Conservation (phyloP, 2,113 vertebrate genomes). For the Aramus guarauna region DNA sequence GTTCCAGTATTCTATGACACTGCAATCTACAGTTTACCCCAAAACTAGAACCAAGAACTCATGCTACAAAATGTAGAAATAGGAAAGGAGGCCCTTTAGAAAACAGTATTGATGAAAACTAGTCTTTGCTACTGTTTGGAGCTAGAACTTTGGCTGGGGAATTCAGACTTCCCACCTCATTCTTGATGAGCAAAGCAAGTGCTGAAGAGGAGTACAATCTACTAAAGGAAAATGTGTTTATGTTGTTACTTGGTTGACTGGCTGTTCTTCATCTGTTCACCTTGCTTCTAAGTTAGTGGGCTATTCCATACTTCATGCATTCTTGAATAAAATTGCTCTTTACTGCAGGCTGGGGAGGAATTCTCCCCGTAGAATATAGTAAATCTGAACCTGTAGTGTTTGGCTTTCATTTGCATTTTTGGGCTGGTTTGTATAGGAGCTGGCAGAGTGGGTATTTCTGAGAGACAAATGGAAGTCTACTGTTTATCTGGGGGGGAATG, state of each 20-base stretch:
- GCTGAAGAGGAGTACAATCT: neutral
- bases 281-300: neutral
- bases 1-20: neutral
- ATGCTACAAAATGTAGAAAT: neutral
- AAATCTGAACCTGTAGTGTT: neutral
- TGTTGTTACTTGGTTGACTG: neutral
- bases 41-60: neutral
- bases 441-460: neutral
- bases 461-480: neutral
- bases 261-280: neutral
- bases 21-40: neutral
- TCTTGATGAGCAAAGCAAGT: neutral
- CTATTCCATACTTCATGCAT: neutral
- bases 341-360: neutral
- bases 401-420: neutral
- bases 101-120: neutral
- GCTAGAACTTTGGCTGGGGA: neutral
- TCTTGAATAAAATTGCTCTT: neutral
- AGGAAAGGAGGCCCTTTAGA: neutral
- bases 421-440: neutral
- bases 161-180: neutral
- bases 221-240: neutral
- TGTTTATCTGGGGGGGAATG: neutral
- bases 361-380: neutral
- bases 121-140: neutral